Evolutionary conservation across 1,140 invertebrate genomes (phyloP).

Genomic region (Heliconius nattereri): DNA sequence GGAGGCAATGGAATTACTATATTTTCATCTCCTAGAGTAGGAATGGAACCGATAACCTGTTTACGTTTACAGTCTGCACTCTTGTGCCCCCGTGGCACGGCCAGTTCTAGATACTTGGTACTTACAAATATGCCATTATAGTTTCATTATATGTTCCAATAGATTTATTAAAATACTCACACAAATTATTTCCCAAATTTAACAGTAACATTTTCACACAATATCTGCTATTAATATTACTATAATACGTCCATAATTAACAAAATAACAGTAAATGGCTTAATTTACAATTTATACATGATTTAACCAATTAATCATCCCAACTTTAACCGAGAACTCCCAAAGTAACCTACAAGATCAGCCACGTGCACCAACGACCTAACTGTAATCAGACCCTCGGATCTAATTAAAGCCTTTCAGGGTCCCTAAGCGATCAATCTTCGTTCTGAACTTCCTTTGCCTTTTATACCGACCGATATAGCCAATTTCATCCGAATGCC

Average conservation of each 20-base stretch:
- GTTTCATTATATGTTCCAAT: too few species aligned
- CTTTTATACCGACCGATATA: conserved; percentile 42
- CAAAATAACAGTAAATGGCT: neutral
- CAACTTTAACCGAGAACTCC: neutral
- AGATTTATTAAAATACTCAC: too few species aligned
- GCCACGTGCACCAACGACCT: conserved; percentile 32
- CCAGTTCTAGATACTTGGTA: too few species aligned
- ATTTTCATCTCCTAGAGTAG: too few species aligned
- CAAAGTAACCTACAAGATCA: neutral
- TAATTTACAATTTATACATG: neutral
- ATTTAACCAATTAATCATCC: neutral
- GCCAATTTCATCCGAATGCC: conserved; percentile 58
- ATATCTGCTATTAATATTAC: too few species aligned
- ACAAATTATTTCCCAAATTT: too few species aligned
- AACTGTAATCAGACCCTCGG: conserved; percentile 46
- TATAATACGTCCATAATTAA: neutral
- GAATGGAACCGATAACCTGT: too few species aligned
- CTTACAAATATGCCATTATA: too few species aligned
- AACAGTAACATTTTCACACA: too few species aligned
- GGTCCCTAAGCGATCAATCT: conserved; percentile 57
- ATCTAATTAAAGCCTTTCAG: conserved; percentile 53
- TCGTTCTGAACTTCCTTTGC: conserved; percentile 41
- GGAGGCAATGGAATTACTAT: too few species aligned
- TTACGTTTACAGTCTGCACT: too few species aligned
- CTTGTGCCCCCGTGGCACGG: too few species aligned